These are phyloP conservation scores for Pocillopora damicornis DNA, from an alignment of 64 coral and sea anemone species.

Conservation along the genomic window DNA sequence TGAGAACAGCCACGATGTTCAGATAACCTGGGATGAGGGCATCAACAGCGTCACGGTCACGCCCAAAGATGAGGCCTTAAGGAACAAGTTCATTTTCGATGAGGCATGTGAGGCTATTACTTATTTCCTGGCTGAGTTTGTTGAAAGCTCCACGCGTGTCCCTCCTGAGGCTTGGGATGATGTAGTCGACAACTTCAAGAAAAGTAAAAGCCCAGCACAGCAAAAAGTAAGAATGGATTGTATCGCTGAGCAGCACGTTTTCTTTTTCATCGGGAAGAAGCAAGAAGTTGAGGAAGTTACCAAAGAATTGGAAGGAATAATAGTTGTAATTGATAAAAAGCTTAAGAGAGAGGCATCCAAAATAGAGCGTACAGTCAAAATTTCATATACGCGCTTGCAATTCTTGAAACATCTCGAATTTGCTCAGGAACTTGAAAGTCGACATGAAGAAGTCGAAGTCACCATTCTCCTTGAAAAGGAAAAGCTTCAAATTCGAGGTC, in stretches of 20 bases:
- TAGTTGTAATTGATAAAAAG: not conserved
- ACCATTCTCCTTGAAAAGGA: not conserved
- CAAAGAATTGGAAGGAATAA: not conserved
- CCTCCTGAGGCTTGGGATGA: not conserved
- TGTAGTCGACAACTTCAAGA: not conserved
- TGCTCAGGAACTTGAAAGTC: not conserved
- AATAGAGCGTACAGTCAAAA: not conserved
- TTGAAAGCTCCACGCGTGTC: not conserved
- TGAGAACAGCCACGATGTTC: not conserved
- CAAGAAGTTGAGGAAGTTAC: not conserved
- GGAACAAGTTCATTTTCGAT: not conserved
- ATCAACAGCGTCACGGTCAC: not conserved
- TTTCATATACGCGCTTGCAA: not conserved
- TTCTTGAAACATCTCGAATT: slow-evolving; percentile 2
- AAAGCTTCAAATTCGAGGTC: slow-evolving; percentile 1
- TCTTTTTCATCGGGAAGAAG: not conserved
- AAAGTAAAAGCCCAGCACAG: not conserved
- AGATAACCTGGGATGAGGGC: slow-evolving; percentile 1
- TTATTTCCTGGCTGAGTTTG: not conserved
- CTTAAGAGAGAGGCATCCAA: not conserved
- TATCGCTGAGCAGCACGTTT: not conserved
- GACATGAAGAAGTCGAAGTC: not conserved
- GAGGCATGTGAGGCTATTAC: not conserved
- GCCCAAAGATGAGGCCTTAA: not conserved
- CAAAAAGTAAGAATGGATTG: not conserved